Evolutionary conservation across 2,888 invertebrate genomes (phyloP).

Genomic region (Eurytoma californica): DNA sequence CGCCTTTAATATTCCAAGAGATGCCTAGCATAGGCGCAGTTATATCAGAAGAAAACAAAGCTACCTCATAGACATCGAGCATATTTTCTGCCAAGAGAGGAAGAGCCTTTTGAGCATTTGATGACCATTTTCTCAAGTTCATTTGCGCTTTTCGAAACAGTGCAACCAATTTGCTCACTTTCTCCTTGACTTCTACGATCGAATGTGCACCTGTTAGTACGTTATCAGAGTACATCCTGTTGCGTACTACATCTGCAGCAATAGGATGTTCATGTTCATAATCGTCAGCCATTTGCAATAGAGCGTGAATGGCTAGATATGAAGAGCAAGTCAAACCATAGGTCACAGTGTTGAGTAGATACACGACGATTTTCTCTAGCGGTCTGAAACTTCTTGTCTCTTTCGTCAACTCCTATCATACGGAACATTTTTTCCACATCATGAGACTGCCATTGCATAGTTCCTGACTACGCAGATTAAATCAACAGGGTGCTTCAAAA

Average conservation of each 20-base stretch:
- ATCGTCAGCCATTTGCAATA: not conserved
- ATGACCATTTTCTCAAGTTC: not conserved
- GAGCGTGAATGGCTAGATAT: not conserved
- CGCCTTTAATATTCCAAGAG: not conserved
- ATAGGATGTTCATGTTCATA: not conserved
- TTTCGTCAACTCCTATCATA: not conserved
- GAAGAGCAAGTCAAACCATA: not conserved
- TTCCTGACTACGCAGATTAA: not conserved
- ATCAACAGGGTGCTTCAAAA: not conserved
- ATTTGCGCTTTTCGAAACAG: not conserved
- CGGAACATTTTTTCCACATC: conserved; percentile 13
- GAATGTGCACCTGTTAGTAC: not conserved
- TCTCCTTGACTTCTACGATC: not conserved
- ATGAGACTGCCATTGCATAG: not conserved
- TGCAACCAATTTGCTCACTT: not conserved
- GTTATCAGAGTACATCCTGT: not conserved
- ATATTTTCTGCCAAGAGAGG: not conserved
- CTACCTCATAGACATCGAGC: not conserved
- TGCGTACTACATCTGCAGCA: not conserved
- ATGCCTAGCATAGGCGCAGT: not conserved
- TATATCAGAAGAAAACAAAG: not conserved
- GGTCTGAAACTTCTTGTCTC: not conserved
- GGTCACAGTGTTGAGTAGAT: not conserved
- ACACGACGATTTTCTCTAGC: not conserved
- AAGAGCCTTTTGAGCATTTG: not conserved